Base-by-base conservation (phyloP, 1,140 invertebrate species). In the Ruditapes philippinarum region DNA sequence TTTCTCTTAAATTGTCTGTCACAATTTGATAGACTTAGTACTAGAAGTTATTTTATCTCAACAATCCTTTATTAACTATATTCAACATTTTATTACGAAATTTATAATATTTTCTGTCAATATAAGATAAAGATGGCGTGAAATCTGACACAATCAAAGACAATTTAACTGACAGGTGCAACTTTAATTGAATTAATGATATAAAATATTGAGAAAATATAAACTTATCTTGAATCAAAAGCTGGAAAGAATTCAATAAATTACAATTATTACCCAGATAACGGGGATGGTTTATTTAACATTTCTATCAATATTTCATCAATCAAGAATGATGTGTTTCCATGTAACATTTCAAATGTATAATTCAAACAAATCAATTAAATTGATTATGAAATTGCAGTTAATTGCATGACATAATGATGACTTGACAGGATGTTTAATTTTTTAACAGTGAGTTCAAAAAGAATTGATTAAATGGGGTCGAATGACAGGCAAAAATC, bases 41-140 rank as follows among this genome's bases (percentile, higher is more conserved):
- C 25, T 25, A 12, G n/a, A 31, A 76, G 73, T 49, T 76, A 76
- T 76, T 76, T 76, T 76, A 76, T 76, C 73, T 76, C 7, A 0
- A 1, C 25, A 1, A 28, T 76, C 40, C 19, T n/a, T 28, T 51
- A 76, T 76, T 76, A 42, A 28, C 73, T 33, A 17, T 49, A 7
- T 5, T 17, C 5, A 5, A 49, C 22, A 4, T n/a, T 76, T 76
- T 76, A 76, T 76, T 76, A 76, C 7, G 5, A 12, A 76, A 28
- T 76, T 76, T 49, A 76, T 51, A 76, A 76, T 76, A 76, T 76
- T 70, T 62, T 76, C 73, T 76, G 73, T 76, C 45, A 76, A 78
- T 78, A 78, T 36, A 17, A 54, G 74, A 78, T 78, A 78, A n/a
- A 38, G 42, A 78, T 31, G 22, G 74, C 36, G 31, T 33, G 45